Evolutionary conservation across 2,113 vertebrate genomes (phyloP).

Genomic region (Leucopsar rothschildi): DNA sequence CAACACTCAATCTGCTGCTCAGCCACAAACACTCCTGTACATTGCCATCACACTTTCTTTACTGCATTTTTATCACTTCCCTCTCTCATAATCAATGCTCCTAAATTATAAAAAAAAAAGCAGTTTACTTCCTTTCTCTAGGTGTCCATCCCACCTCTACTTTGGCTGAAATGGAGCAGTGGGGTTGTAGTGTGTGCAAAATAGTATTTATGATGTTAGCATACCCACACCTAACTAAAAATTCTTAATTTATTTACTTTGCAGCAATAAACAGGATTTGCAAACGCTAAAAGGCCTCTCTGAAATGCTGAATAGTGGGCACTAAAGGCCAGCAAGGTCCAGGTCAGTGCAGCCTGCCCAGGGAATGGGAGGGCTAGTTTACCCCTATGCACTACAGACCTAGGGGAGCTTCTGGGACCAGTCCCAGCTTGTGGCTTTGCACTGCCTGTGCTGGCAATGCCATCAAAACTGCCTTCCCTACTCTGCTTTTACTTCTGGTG

Average conservation of each 20-base stretch:
- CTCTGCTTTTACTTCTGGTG: neutral
- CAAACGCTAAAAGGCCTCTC: neutral
- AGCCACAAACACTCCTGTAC: neutral
- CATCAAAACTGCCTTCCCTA: neutral
- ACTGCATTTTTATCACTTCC: accelerated
- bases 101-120: neutral
- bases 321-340: neutral
- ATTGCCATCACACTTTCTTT: accelerated
- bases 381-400: accelerated
- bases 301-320: neutral
- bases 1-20: neutral
- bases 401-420: neutral
- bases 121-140: neutral
- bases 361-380: accelerated
- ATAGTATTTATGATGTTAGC: neutral
- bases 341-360: neutral
- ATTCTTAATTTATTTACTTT: neutral
- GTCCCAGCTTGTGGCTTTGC: neutral
- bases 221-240: neutral
- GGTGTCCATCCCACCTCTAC: neutral
- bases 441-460: neutral
- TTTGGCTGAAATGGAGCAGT: neutral
- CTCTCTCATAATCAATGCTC: neutral
- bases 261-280: accelerated
- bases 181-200: neutral